A percentile compares a stretch with the other conserved stretches of the same genome.
phyloP scores from a whole-genome alignment of 2,113 vertebrate species.

The Ageneiosus marmoratus region DNA sequence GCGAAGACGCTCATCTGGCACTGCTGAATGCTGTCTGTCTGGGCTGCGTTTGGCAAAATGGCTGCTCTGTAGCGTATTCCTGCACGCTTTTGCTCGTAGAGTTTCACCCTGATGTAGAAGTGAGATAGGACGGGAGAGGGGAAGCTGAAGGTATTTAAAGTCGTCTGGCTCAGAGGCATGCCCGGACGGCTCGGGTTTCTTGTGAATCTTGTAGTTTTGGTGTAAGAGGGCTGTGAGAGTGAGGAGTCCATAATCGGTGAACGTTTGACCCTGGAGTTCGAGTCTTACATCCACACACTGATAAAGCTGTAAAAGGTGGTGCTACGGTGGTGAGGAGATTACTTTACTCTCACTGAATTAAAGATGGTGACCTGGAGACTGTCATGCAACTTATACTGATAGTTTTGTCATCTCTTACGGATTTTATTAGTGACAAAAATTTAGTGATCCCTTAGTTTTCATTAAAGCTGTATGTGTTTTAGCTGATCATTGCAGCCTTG shows the following conservation, averaged over 20 bases:
- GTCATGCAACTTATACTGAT: not conserved
- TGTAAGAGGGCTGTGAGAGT: conserved; percentile 4
- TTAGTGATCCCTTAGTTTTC: not conserved
- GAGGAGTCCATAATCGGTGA: too few species aligned
- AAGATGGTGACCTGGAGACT: not conserved
- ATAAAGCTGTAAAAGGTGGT: conserved; percentile 20
- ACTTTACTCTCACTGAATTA: not conserved
- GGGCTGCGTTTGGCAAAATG: conserved; percentile 22
- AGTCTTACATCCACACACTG: conserved; percentile 15
- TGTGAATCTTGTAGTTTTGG: not conserved
- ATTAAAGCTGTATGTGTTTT: too few species aligned
- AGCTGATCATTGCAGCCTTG: too few species aligned
- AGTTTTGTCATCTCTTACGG: conserved; percentile 4
- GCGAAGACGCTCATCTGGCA: conserved; percentile 12
- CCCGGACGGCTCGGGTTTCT: not conserved
- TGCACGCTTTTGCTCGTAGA: not conserved
- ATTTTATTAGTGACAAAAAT: not conserved
- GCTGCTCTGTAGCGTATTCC: conserved; percentile 22
- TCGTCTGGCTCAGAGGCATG: conserved; percentile 27
- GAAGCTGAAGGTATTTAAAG: conserved; percentile 45
- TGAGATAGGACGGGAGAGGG: not conserved
- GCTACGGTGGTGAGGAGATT: not conserved
- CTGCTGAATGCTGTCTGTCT: conserved; percentile 11
- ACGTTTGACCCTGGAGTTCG: conserved; percentile 5
- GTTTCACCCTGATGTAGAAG: not conserved